Conservation (phyloP, 2,888 invertebrate species). For the Allygus modestus region DNA sequence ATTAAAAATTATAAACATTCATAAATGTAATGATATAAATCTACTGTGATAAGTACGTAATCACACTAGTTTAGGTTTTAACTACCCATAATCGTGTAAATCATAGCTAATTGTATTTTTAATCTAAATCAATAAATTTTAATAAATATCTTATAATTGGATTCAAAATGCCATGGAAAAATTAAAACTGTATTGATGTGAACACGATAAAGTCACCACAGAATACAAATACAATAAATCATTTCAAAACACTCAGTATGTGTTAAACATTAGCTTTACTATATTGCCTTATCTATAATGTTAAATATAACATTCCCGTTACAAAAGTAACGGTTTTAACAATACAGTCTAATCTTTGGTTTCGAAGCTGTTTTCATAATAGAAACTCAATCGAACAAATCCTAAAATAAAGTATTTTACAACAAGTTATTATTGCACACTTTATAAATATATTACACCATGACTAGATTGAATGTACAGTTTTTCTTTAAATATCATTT, state of each 20-base stretch:
- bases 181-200: too few species aligned
- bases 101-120: not conserved
- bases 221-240: constrained; percentile 47
- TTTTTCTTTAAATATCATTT: not conserved
- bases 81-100: not conserved
- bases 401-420: constrained; percentile 5
- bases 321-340: constrained; percentile 50
- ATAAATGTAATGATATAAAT: too few species aligned
- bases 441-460: constrained; percentile 24
- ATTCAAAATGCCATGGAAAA: too few species aligned
- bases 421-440: constrained; percentile 55
- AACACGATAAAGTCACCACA: not conserved
- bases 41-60: too few species aligned
- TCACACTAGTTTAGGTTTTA: too few species aligned
- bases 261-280: constrained; percentile 47
- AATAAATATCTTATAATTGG: too few species aligned
- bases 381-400: constrained; percentile 21
- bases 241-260: constrained; percentile 35
- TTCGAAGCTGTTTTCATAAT: constrained; percentile 61
- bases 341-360: constrained; percentile 61
- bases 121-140: too few species aligned
- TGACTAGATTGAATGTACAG: constrained; percentile 14
- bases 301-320: constrained; percentile 33
- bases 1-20: not conserved
- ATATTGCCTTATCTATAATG: constrained; percentile 52